Evolutionary conservation across 2,888 invertebrate genomes (phyloP), one percentile per base, ranked within the genome.

Genomic region (Xestia rhomboidea): DNA sequence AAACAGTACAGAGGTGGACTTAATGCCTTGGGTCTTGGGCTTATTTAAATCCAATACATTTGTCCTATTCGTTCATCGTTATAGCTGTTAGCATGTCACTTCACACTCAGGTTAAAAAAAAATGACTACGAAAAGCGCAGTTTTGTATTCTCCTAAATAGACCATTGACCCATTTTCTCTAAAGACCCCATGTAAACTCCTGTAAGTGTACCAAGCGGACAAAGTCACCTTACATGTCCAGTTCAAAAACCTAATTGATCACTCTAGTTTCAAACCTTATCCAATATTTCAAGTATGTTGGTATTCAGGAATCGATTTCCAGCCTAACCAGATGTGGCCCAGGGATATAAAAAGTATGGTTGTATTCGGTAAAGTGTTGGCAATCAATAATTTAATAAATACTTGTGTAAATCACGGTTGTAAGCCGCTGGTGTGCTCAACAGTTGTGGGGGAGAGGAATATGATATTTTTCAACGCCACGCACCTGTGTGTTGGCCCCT

Each of bases 381-480:
- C 70, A 85, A 85, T 85, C 83, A 84, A 86, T 84, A 83, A 78
- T 78, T 86, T 76, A 86, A 83, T 84, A 86, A 75, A 79, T 79
- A 86, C 79, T 69, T 68, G 83, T 74, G 76, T 79, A 86, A 84
- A 87, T 86, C 79, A 82, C 77, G 74, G 51, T 41, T 72, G 67
- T 77, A 76, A 79, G 74, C 76, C 70, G 64, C 75, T 57, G 77
- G 70, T 68, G 81, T 66, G 74, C 68, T 72, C 74, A 75, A 82
- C 69, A 75, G 77, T 83, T 68, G 76, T 62, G 69, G 71, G 76
- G 73, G 68, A 63, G 75, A 63, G 75, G 80, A 84, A 84, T 88
- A 88, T 88, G 74, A 88, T 84, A 88, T 88, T 87, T 88, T 87
- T 87, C 85, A 88, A 76, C 87, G 73, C 38, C 41, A 73, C 83